A percentile compares a stretch with the other conserved stretches of the same genome.
Conservation (phyloP, 2,888 invertebrate genomes). For the Eristalis intricaria region DNA sequence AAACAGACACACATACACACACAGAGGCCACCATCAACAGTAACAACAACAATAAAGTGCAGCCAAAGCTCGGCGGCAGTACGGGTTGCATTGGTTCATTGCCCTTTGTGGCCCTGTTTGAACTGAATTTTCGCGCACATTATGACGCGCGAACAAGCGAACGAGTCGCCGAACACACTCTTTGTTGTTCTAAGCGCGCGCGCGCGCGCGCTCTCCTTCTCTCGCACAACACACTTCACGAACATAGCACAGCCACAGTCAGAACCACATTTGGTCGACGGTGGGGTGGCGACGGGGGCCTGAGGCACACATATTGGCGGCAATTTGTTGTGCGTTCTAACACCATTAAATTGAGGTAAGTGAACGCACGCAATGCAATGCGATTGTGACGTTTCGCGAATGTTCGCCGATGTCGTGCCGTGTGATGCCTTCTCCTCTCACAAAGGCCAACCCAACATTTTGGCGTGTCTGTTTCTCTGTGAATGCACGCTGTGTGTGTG, state of each 20-base stretch:
- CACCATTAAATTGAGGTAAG: constrained; percentile 69
- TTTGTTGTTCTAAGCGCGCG: constrained; percentile 44
- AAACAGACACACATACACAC: neutral
- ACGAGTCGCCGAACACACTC: constrained; percentile 19
- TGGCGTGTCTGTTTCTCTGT: constrained; percentile 6
- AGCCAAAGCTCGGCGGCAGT: constrained; percentile 47
- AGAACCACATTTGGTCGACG: neutral
- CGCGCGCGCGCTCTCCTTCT: neutral
- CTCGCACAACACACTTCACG: constrained; percentile 2
- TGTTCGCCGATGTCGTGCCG: constrained; percentile 48
- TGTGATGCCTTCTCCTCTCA: constrained; percentile 54
- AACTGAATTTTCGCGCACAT: constrained; percentile 72
- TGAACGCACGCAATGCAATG: constrained; percentile 71
- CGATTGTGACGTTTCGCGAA: constrained; percentile 71
- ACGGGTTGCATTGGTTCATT: constrained; percentile 73
- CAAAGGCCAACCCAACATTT: constrained; percentile 60
- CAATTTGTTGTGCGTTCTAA: constrained; percentile 66
- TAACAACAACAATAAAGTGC: constrained; percentile 50
- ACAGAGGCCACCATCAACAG: neutral
- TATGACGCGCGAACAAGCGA: constrained; percentile 65
- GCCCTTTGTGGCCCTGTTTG: constrained; percentile 74
- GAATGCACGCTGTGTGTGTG: neutral
- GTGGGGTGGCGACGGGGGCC: neutral
- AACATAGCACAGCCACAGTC: neutral
- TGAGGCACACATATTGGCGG: constrained; percentile 49